Percentiles rank a stretch among this genome's conserved stretches.
Evolutionary conservation across 2,888 invertebrate species (phyloP).

Genomic region (Vesta saturnalis): DNA sequence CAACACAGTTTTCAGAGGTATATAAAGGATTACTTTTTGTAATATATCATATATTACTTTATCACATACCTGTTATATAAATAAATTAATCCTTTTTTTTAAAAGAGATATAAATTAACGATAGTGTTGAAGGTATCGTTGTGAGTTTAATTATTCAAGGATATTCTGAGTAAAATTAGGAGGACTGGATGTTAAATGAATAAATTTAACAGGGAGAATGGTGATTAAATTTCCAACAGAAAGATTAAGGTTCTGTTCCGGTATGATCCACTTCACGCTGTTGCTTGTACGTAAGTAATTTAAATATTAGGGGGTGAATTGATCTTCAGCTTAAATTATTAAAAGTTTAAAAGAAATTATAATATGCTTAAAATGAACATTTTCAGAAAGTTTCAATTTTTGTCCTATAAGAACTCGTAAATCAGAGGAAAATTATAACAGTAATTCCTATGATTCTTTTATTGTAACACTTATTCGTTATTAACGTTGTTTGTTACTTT

Average conservation of each 20-base stretch:
- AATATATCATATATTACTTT: slow-evolving; percentile 1
- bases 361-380: too few species aligned
- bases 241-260: slow-evolving; percentile 11
- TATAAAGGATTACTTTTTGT: background rate
- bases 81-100: background rate
- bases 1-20: too few species aligned
- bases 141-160: background rate
- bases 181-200: slow-evolving; percentile 2
- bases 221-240: slow-evolving; percentile 10
- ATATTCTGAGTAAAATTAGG: background rate
- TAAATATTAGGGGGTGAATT: background rate
- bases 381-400: too few species aligned
- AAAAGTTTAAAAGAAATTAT: too few species aligned
- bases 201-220: background rate
- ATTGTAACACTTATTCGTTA: too few species aligned
- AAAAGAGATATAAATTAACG: background rate
- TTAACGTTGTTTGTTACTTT: too few species aligned
- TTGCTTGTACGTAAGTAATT: background rate
- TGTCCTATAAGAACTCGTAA: too few species aligned
- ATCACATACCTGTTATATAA: background rate
- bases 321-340: too few species aligned
- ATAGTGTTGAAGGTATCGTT: background rate
- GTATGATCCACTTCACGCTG: background rate
- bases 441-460: too few species aligned
- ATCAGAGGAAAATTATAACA: too few species aligned